phyloP scores from a whole-genome alignment of 2,797 vertebrate genomes.

The Acanthopagrus latus region DNA sequence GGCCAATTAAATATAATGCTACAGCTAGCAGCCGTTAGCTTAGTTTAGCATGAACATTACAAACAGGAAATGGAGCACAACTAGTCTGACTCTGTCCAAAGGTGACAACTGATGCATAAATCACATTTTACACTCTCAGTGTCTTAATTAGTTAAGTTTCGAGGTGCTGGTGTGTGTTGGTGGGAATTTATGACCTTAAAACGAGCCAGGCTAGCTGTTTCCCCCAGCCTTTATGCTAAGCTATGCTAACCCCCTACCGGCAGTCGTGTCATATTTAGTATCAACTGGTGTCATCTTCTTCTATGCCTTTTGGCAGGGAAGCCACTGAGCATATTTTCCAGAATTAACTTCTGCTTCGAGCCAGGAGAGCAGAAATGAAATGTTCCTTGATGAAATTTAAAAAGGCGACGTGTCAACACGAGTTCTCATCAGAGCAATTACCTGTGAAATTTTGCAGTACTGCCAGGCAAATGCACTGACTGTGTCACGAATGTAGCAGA shows the following conservation, averaged over 20 bases:
- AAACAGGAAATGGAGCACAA: not conserved
- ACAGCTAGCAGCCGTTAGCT: not conserved
- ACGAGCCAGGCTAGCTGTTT: not conserved
- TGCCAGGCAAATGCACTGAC: slow-evolving; percentile 50
- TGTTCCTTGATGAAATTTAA: not conserved
- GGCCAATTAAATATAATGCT: not conserved
- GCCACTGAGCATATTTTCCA: not conserved
- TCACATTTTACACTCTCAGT: not conserved
- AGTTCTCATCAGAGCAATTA: not conserved
- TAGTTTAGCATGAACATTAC: slow-evolving; percentile 11
- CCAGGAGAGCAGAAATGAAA: not conserved
- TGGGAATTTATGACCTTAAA: not conserved
- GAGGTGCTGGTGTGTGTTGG: not conserved
- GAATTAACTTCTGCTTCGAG: slow-evolving; percentile 20
- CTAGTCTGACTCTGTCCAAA: not conserved
- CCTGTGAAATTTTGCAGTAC: slow-evolving; percentile 50
- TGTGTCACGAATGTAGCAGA: slow-evolving; percentile 77
- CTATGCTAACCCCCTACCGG: not conserved
- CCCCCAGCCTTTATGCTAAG: slow-evolving; percentile 22
- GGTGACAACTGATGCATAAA: not conserved
- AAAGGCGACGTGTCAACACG: slow-evolving; percentile 3
- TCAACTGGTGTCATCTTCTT: not conserved
- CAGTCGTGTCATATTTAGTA: not conserved
- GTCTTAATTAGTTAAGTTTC: not conserved
- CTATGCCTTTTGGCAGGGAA: not conserved